Evolutionary conservation across 2,888 invertebrate species (phyloP).

Genomic region (Yponomeuta evonymella): DNA sequence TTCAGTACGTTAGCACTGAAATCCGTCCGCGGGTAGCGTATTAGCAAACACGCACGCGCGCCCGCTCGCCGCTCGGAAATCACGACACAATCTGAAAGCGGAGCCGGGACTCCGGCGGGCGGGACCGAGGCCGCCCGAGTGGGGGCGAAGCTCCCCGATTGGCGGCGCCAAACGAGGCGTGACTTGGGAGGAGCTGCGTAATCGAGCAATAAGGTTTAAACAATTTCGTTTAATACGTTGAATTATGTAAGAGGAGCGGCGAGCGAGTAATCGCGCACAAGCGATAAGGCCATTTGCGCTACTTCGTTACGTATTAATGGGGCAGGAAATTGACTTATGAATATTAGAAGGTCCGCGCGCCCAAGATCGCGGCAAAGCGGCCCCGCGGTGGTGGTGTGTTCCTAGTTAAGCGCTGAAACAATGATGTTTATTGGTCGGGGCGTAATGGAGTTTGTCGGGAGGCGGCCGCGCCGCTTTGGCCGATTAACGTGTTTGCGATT

Average conservation of each 20-base stretch:
- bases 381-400: slow-evolving; percentile 63
- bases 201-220: slow-evolving; percentile 78
- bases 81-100: slow-evolving; percentile 45
- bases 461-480: slow-evolving; percentile 46
- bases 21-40: slow-evolving; percentile 30
- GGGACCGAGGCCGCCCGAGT: slow-evolving; percentile 41
- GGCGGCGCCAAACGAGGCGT: slow-evolving; percentile 66
- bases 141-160: slow-evolving; percentile 44
- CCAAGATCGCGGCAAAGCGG: slow-evolving; percentile 66
- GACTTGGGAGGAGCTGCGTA: slow-evolving; percentile 70
- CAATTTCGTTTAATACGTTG: slow-evolving; percentile 78
- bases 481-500: slow-evolving; percentile 60
- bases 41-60: slow-evolving; percentile 31
- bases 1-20: slow-evolving; percentile 34
- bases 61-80: slow-evolving; percentile 42
- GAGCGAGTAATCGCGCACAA: slow-evolving; percentile 75
- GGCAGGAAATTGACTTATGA: slow-evolving; percentile 77
- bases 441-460: slow-evolving; percentile 59
- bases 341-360: slow-evolving; percentile 70
- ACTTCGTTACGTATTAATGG: slow-evolving; percentile 77
- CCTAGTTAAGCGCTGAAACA: slow-evolving; percentile 70
- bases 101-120: slow-evolving; percentile 41
- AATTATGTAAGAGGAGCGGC: slow-evolving; percentile 76
- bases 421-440: slow-evolving; percentile 67
- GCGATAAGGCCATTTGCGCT: slow-evolving; percentile 77